Evolutionary conservation across 2,888 invertebrate species (phyloP).

Genomic region (Eupithecia subumbrata): DNA sequence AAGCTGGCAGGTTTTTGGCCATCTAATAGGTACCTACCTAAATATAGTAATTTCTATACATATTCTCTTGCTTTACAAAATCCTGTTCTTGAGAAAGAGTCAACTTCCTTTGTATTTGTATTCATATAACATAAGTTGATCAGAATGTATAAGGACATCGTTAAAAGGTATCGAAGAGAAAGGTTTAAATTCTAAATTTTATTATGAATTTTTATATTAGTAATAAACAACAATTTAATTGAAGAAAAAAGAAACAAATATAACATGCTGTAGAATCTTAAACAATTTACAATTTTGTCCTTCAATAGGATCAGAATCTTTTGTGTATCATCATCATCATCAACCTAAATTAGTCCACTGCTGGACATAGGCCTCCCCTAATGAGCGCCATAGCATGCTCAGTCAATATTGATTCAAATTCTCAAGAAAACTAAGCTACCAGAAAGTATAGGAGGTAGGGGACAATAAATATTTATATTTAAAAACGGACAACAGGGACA

Average conservation of each 20-base stretch:
- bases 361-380: too few species aligned
- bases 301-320: constrained; percentile 18
- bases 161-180: background rate
- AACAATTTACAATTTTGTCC: constrained; percentile 6
- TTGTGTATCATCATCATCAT: too few species aligned
- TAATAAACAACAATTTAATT: too few species aligned
- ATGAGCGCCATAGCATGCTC: too few species aligned
- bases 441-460: constrained; percentile 7
- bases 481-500: background rate
- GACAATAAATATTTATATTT: background rate
- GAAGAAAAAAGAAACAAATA: background rate
- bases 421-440: constrained; percentile 20
- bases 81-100: background rate
- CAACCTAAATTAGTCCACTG: too few species aligned
- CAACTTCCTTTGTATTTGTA: too few species aligned
- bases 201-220: too few species aligned
- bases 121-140: too few species aligned
- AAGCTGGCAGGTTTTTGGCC: background rate
- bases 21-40: background rate
- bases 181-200: background rate
- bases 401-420: constrained; percentile 26
- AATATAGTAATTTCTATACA: background rate
- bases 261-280: background rate
- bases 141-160: too few species aligned
- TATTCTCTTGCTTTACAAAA: background rate